Conservation (phyloP, 2,113 vertebrate species). For the Tetrao urogallus region DNA sequence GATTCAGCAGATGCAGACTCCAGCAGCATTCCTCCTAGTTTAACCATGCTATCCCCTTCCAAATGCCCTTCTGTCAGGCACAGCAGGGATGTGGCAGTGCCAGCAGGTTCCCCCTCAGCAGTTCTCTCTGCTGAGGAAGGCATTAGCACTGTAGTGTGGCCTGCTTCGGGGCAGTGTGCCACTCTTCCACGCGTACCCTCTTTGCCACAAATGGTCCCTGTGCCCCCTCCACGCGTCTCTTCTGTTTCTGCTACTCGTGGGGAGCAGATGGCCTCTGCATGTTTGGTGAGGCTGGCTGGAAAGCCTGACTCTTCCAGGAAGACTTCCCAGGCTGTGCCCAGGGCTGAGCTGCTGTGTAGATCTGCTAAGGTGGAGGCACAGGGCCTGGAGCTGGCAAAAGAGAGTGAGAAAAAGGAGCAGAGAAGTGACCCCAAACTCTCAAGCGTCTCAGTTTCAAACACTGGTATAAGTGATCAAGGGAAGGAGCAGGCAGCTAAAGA, state of each 20-base stretch:
- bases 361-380: slow-evolving; percentile 46
- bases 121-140: slow-evolving; percentile 73
- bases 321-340: slow-evolving; percentile 56
- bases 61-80: neutral
- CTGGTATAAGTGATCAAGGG: slow-evolving; percentile 31
- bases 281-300: neutral
- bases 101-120: slow-evolving; percentile 66
- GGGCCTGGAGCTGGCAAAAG: slow-evolving; percentile 10
- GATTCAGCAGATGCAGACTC: slow-evolving; percentile 44
- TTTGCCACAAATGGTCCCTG: neutral
- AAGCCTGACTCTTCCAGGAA: slow-evolving; percentile 64
- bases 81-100: slow-evolving; percentile 27
- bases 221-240: slow-evolving; percentile 35
- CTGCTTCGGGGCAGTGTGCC: neutral
- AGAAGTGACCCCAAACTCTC: slow-evolving; percentile 26
- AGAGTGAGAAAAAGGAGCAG: slow-evolving; percentile 47
- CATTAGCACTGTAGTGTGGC: neutral
- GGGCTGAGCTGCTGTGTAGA: slow-evolving; percentile 55
- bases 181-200: neutral
- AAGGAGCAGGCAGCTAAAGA: neutral
- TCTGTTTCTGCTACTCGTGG: neutral
- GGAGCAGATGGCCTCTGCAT: neutral
- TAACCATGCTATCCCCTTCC: neutral
- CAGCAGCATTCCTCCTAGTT: slow-evolving; percentile 6
- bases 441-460: slow-evolving; percentile 4